phyloP scores from a whole-genome alignment of 2,113 vertebrate species.

The Talpa occidentalis region DNA sequence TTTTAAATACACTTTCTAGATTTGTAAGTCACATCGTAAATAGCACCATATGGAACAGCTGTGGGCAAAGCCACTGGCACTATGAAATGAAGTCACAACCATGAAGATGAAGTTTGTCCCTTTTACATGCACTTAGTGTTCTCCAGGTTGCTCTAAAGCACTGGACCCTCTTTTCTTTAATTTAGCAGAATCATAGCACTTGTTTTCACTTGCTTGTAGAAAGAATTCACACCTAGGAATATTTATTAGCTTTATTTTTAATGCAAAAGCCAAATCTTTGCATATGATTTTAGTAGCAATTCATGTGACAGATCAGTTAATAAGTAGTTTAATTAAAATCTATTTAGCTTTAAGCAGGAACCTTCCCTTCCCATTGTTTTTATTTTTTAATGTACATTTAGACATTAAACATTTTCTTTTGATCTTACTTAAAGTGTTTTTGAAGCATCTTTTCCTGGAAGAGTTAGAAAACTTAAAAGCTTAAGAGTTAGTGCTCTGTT shows the following conservation, averaged over 20 bases:
- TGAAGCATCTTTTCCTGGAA: constrained; percentile 51
- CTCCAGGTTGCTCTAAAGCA: background rate
- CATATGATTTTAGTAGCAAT: constrained; percentile 27
- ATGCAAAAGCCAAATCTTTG: background rate
- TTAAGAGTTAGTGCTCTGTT: background rate
- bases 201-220: constrained; percentile 35
- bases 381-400: background rate
- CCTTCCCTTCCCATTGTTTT: background rate
- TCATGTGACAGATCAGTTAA: constrained; percentile 1
- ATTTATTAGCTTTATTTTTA: background rate
- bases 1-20: constrained; percentile 6
- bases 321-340: constrained; percentile 39
- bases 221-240: background rate
- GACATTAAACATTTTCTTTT: background rate
- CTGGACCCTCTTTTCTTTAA: background rate
- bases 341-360: constrained; percentile 41
- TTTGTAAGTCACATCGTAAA: background rate
- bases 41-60: background rate
- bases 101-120: background rate
- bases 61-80: background rate
- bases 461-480: no score
- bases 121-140: background rate
- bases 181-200: background rate
- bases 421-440: constrained; percentile 46
- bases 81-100: background rate